Base-by-base conservation (phyloP, 2,888 invertebrate genomes). In the Rhaphigaster nebulosa region DNA sequence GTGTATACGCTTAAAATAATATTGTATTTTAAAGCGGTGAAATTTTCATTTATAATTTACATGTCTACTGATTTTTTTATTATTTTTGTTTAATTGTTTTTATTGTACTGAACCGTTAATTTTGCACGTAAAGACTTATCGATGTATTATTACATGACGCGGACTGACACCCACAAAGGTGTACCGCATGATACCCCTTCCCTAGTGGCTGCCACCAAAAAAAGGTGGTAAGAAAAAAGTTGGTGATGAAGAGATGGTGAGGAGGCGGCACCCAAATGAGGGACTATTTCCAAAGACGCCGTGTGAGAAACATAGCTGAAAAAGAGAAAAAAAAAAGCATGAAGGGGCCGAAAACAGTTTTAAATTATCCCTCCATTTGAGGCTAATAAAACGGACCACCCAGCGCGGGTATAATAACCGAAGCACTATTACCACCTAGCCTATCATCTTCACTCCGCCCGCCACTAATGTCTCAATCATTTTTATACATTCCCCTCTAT, bases 381-480 rank as follows among this genome's bases (percentile, higher is more conserved):
- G 56, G 88, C 56, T 88, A 60, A 88, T 56, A 56, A 65, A 70
- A 52, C 89, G 56, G 89, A 89, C 89, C 89, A 89, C 87, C 87
- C 54, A 56, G 56, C 23, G 52, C 15, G 52, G 88, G n/a, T 56
- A 60, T 88, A 88, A 88, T 88, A 60, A 60, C 56, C 88, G 88
- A 41, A 56, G 29, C 89, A 60, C 89, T 89, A 89, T 89, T 89
- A 89, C 89, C 56, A 70, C 89, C 88, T 76, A 70, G 70, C 89
- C 89, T 89, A 89, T 89, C 89, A 89, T 89, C 89, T 89, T 34
- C 70, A 41, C 70, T 15, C 89, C 41, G 76, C 26, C 84, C 29
- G 50, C 89, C 60, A 10, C 89, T 89, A 89, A 89, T 89, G 89
- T 89, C 89, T 89, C 89, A 89, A 89, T 89, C 89, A 89, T 89